Evolutionary conservation across 2,113 vertebrate genomes (phyloP).

Genomic region (Calyptomena viridis): DNA sequence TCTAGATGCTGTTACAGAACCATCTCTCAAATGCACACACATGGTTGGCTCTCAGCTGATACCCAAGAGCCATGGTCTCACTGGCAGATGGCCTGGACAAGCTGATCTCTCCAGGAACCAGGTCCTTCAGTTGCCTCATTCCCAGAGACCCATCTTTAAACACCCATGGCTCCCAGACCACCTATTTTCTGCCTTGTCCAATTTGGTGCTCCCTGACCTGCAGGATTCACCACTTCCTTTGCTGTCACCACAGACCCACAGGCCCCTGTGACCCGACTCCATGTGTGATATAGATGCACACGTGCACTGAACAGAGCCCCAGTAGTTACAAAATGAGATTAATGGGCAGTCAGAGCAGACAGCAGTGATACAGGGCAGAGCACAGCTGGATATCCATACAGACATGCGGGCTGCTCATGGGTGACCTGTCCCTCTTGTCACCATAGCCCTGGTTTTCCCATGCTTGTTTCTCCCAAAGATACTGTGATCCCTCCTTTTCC

Average conservation of each 20-base stretch:
- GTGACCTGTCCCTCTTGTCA: neutral
- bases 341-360: neutral
- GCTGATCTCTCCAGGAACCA: neutral
- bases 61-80: rapidly evolving
- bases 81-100: neutral
- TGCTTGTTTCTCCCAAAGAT: neutral
- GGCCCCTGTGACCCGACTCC: neutral
- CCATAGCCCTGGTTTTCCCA: neutral
- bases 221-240: neutral
- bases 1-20: neutral
- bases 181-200: neutral
- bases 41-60: rapidly evolving
- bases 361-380: neutral
- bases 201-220: neutral
- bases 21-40: neutral
- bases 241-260: neutral
- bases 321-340: neutral
- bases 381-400: neutral
- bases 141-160: neutral
- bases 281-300: rapidly evolving
- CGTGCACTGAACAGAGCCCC: neutral
- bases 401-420: neutral
- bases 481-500: neutral
- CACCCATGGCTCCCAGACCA: neutral
- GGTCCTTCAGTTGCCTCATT: neutral